Percentiles rank a stretch among this genome's conserved stretches.
Evolutionary conservation across 2,888 invertebrate species (phyloP).

Genomic region (Bombyx huttoni): DNA sequence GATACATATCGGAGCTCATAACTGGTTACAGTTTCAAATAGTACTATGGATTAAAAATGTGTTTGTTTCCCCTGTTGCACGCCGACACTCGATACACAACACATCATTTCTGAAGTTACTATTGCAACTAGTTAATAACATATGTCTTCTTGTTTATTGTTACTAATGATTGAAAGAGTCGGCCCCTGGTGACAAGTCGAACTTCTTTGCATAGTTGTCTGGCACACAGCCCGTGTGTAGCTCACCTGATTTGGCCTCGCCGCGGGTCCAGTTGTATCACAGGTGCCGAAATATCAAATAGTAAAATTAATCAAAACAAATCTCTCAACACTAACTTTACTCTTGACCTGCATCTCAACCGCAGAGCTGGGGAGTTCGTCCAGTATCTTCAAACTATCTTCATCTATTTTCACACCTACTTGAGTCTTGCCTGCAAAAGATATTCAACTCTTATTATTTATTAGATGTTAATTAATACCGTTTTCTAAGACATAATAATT

Average conservation of each 20-base stretch:
- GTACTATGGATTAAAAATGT: too few species aligned
- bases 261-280: not conserved
- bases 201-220: too few species aligned
- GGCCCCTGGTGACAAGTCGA: too few species aligned
- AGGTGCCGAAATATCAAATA: too few species aligned
- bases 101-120: too few species aligned
- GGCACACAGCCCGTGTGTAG: too few species aligned
- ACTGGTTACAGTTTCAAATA: conserved; percentile 1
- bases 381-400: conserved; percentile 84
- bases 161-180: too few species aligned
- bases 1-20: not conserved
- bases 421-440: conserved; percentile 63
- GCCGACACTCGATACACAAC: not conserved
- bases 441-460: not conserved
- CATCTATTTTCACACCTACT: conserved; percentile 82
- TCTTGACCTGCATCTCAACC: conserved; percentile 94
- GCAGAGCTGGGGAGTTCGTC: conserved; percentile 94
- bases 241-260: conserved; percentile 9
- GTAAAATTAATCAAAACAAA: not conserved
- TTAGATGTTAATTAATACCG: too few species aligned
- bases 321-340: conserved; percentile 77
- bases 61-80: not conserved
- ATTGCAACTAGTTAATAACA: too few species aligned
- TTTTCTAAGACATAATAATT: too few species aligned
- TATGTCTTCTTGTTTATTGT: too few species aligned